Evolutionary conservation across 2,797 vertebrate genomes (phyloP).

Genomic region (Mus caroli): DNA sequence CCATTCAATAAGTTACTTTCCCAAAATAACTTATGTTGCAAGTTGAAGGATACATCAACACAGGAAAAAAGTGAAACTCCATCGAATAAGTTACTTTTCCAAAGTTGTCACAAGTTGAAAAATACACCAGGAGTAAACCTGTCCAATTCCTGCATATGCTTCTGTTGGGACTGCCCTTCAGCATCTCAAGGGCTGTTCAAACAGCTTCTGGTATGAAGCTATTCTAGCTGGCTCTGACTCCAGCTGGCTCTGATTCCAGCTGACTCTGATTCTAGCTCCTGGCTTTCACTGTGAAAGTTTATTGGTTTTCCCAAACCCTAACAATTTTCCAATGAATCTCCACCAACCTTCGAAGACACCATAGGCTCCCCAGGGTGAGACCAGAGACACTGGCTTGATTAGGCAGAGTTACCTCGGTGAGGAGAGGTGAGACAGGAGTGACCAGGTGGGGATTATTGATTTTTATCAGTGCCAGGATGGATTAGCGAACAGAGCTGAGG

Average conservation of each 20-base stretch:
- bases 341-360: neutral
- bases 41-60: neutral
- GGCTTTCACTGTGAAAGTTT: neutral
- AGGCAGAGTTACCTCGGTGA: neutral
- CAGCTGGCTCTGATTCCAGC: neutral
- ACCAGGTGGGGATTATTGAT: neutral
- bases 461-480: neutral
- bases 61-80: neutral
- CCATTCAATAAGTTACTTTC: neutral
- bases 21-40: neutral
- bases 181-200: neutral
- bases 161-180: neutral
- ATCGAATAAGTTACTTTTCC: neutral
- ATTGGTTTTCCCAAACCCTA: neutral
- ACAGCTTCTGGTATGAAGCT: neutral
- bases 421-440: neutral
- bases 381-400: neutral
- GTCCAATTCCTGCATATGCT: neutral
- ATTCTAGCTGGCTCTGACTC: neutral
- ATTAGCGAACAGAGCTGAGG: neutral
- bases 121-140: slow-evolving; percentile 34
- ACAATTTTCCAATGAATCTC: neutral
- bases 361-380: neutral
- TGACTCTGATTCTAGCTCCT: neutral
- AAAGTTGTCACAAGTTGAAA: neutral